phyloP scores from a whole-genome alignment of 2,888 invertebrate species.

The Trichopria drosophilae region DNA sequence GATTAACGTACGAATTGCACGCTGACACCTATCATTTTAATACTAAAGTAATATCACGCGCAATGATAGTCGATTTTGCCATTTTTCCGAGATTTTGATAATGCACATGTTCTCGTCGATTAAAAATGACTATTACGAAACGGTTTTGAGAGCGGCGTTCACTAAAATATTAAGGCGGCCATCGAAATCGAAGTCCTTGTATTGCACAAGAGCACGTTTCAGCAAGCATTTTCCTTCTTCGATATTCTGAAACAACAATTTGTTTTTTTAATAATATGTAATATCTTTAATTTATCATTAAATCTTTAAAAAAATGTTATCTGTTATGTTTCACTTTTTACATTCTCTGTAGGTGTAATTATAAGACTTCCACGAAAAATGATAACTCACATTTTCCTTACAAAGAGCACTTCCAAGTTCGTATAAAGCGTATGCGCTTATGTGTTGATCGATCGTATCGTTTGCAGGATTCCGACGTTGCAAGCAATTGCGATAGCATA shows the following conservation, averaged over 20 bases:
- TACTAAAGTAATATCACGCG: too few species aligned
- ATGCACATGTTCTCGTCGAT: not conserved
- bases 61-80: too few species aligned
- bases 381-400: slow-evolving; percentile 42
- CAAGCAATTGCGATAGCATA: slow-evolving; percentile 47
- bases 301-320: not conserved
- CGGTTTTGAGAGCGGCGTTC: slow-evolving; percentile 61
- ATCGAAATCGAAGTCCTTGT: slow-evolving; percentile 71
- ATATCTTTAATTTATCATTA: not conserved
- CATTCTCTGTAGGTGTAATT: not conserved
- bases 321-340: not conserved
- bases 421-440: slow-evolving; percentile 68
- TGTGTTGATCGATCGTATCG: slow-evolving; percentile 57
- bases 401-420: slow-evolving; percentile 62
- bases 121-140: slow-evolving; percentile 9
- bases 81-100: too few species aligned
- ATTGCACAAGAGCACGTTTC: slow-evolving; percentile 61
- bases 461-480: slow-evolving; percentile 42
- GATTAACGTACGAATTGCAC: too few species aligned
- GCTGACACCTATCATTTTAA: too few species aligned
- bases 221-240: slow-evolving; percentile 62
- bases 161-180: slow-evolving; percentile 67
- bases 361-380: not conserved
- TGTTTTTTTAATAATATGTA: not conserved
- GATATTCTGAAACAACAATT: slow-evolving; percentile 56